Evolutionary conservation across 2,797 vertebrate species (phyloP), one percentile per base, ranked within the genome.

Genomic region (Uromys caudimaculatus): DNA sequence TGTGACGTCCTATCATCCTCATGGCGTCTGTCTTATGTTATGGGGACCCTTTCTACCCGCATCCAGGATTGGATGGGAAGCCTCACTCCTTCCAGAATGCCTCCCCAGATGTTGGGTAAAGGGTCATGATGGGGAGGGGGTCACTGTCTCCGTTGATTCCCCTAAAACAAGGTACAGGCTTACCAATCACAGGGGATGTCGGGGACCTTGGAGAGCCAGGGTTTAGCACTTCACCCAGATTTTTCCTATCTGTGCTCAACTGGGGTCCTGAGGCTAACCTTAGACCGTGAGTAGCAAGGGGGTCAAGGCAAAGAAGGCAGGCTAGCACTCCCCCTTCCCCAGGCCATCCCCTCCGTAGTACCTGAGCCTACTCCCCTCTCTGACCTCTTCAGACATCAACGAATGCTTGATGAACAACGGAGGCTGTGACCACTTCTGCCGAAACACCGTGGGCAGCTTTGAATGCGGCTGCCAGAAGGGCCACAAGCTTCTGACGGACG

Each of bases 381-480:
- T 0, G 10, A 3, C 27, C 5, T 14, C 97, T 52, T 35, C 98
- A 99, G 99, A 99, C 97, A 99, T 99, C 84, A 99, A 99, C 21
- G 99, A 99, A 97, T 99, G 99, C 97, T 98, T 99, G 95, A 99
- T 99, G 98, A 98, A 99, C 98, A 98, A 99, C 0, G 99, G 99
- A 0, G 99, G 99, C 97, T 99, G 99, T 0, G 99, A 99, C 98
- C 99, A 99, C 98, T 99, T 99, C 97, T 99, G 99, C 98, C 98
- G 99, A 88, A 99, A 99, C 98, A 99, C 98, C 0, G 99, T 76
- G 98, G 99, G 98, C 93, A 99, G 99, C 98, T 99, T 99, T 21
- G 99, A 99, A 96, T 99, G 99, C 97, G 99, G 99, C 98, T 99
- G 99, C 97, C 99, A 99, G 97, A 99, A 99, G 97, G 99, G 99